Conservation (phyloP, 2,113 vertebrate species). For the Triplophysa tibetana region DNA sequence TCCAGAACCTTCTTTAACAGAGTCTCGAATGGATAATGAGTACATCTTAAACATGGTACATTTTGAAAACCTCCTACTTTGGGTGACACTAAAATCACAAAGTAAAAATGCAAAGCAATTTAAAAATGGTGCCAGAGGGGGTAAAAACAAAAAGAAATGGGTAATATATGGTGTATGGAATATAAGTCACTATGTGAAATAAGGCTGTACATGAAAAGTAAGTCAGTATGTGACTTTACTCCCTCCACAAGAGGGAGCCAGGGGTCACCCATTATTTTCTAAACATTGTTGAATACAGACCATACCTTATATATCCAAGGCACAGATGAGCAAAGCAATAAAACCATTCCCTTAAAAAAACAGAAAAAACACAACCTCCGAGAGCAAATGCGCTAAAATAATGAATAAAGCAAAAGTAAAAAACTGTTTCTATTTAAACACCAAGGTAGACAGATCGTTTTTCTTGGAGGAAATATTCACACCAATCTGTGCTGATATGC, state of each 20-base stretch:
- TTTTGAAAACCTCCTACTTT: constrained; percentile 1
- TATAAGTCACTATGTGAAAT: neutral
- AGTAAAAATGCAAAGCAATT: neutral
- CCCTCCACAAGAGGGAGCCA: constrained; percentile 52
- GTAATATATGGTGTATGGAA: neutral
- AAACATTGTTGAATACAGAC: constrained; percentile 71
- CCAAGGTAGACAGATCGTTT: constrained; percentile 69
- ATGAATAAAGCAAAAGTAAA: constrained; percentile 61
- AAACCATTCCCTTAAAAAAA: constrained; percentile 58
- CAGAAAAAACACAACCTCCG: constrained; percentile 14
- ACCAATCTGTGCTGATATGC: constrained; percentile 73
- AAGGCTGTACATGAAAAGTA: constrained; percentile 24
- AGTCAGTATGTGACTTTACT: neutral
- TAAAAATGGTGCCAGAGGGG: neutral
- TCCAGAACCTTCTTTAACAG: neutral
- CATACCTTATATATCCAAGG: constrained; percentile 69
- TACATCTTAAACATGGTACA: neutral
- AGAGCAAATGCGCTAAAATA: constrained; percentile 37
- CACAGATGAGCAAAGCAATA: constrained; percentile 54
- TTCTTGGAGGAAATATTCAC: constrained; percentile 68
- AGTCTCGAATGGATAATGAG: neutral
- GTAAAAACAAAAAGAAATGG: neutral
- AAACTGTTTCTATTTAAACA: constrained; percentile 72
- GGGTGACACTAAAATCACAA: no score
- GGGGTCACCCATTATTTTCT: constrained; percentile 2